phyloP scores from a whole-genome alignment of 2,888 invertebrate genomes.

The Anorthoa munda region DNA sequence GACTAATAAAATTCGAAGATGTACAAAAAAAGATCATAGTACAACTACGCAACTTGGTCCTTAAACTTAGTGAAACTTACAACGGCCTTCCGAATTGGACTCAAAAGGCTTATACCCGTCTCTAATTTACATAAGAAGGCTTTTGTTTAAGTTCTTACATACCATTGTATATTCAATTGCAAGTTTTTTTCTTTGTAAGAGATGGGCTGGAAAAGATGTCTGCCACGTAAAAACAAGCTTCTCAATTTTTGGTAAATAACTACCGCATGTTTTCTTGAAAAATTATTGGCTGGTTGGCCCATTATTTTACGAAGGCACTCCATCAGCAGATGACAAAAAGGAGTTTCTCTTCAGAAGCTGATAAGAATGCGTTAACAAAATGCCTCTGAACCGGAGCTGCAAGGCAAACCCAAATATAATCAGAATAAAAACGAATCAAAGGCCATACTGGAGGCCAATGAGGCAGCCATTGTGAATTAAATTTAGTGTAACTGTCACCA shows the following conservation, averaged over 20 bases:
- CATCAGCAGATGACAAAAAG: neutral
- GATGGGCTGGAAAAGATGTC: neutral
- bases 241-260: neutral
- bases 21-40: constrained; percentile 8
- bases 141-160: constrained; percentile 59
- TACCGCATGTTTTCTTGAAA: neutral
- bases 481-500: constrained; percentile 60
- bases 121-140: constrained; percentile 64
- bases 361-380: neutral
- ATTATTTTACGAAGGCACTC: neutral
- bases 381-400: neutral
- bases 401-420: neutral
- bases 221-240: neutral
- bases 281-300: constrained; percentile 7
- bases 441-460: neutral
- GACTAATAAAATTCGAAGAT: neutral
- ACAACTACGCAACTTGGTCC: constrained; percentile 19
- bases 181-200: constrained; percentile 36
- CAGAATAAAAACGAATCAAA: neutral
- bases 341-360: too few relatives aligned
- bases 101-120: constrained; percentile 54
- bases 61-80: constrained; percentile 50
- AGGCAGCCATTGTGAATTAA: constrained; percentile 46
- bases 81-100: constrained; percentile 58
- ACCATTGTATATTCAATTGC: constrained; percentile 49